A percentile compares a stretch with the other conserved stretches of the same genome.
Evolutionary conservation across 2,888 invertebrate species (phyloP).

Genomic region (Idaea straminata): DNA sequence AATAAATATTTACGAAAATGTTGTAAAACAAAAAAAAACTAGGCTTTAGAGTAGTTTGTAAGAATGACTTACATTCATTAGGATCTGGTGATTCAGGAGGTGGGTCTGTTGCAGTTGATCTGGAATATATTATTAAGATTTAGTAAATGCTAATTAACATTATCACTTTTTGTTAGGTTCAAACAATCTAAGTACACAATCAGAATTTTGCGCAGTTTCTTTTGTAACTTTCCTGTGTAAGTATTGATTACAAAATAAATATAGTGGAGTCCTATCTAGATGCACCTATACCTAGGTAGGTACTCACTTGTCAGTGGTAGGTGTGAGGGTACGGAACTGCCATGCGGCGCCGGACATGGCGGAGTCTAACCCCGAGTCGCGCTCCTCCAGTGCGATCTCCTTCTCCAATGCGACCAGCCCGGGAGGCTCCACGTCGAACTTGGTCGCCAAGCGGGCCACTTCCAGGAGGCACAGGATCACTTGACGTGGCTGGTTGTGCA

Average conservation of each 20-base stretch:
- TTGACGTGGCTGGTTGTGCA: conserved; percentile 90
- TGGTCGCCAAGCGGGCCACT: conserved; percentile 89
- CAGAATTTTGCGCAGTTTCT: too few species aligned
- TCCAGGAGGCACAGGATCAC: conserved; percentile 92
- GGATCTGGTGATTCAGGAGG: conserved; percentile 49
- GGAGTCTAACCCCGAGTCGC: conserved; percentile 82
- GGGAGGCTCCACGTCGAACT: conserved; percentile 90
- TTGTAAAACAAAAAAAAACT: not conserved
- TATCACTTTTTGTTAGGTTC: not conserved
- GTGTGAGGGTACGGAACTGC: conserved; percentile 82
- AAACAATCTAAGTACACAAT: not conserved
- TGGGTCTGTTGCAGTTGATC: conserved; percentile 42
- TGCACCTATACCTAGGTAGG: too few species aligned
- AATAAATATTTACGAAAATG: not conserved
- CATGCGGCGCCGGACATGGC: conserved; percentile 83
- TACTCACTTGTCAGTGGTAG: conserved; percentile 53
- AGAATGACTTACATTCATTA: conserved; percentile 39
- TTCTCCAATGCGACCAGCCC: conserved; percentile 89
- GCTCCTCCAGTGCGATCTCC: conserved; percentile 91
- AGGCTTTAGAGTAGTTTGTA: not conserved
- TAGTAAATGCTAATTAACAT: not conserved
- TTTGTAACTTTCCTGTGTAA: too few species aligned
- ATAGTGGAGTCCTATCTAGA: not conserved
- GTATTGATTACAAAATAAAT: too few species aligned
- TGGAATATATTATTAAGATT: conserved; percentile 33